These are phyloP conservation scores for Bolborhynchus lineola DNA, from an alignment of 2,113 vertebrate genomes.

Conservation along the genomic window DNA sequence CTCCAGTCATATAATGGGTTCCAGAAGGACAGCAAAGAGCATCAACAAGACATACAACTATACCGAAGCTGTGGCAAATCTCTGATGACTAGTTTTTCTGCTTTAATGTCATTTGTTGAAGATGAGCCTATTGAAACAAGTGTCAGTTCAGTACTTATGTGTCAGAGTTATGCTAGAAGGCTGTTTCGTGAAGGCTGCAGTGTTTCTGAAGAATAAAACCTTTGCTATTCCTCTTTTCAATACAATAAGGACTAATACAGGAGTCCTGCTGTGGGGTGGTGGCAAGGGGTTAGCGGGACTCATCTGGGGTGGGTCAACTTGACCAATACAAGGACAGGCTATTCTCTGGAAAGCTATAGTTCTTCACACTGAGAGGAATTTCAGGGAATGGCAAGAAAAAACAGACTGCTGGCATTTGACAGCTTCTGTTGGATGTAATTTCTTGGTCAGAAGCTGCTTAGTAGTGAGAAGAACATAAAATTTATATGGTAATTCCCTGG, in stretches of 20 bases:
- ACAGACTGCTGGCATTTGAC: not conserved
- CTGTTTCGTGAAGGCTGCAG: not conserved
- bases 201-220: not conserved
- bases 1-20: not conserved
- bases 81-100: not conserved
- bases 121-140: not conserved
- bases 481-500: not conserved
- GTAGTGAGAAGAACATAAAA: not conserved
- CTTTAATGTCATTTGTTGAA: not conserved
- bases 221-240: not conserved
- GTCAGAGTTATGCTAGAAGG: not conserved
- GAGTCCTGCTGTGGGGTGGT: rapidly evolving
- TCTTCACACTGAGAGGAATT: not conserved
- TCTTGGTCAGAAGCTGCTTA: not conserved
- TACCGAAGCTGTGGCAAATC: not conserved
- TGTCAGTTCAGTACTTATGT: not conserved
- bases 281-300: not conserved
- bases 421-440: not conserved
- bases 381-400: not conserved
- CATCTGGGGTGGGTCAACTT: not conserved
- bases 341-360: not conserved
- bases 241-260: not conserved
- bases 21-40: not conserved
- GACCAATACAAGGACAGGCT: not conserved
- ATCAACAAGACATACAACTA: not conserved